Percentiles rank a stretch among this genome's conserved stretches.
phyloP scores from a whole-genome alignment of 2,888 invertebrate species.

The Perdita meconis region DNA sequence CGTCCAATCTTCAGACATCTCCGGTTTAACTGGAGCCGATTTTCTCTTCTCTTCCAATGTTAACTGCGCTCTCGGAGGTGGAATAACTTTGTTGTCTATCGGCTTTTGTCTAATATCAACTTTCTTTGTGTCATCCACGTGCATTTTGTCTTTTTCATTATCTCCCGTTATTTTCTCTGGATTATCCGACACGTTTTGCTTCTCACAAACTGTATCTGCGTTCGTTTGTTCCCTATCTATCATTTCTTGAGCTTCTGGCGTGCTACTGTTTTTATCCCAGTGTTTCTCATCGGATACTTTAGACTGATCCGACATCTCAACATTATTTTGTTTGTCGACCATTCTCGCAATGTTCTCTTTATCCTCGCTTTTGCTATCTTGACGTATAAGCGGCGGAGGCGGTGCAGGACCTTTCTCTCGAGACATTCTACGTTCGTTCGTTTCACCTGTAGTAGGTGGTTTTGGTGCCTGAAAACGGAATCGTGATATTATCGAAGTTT shows the following conservation, averaged over 20 bases:
- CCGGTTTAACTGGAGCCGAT: conserved; percentile 79
- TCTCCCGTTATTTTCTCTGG: conserved; percentile 55
- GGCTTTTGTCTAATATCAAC: conserved; percentile 74
- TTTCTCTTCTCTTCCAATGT: conserved; percentile 80
- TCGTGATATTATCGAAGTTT: not conserved
- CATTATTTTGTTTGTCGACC: conserved; percentile 64
- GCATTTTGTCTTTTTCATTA: conserved; percentile 56
- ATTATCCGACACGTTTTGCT: conserved; percentile 51
- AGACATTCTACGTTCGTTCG: conserved; percentile 85
- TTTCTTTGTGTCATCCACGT: conserved; percentile 63
- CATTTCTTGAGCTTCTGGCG: conserved; percentile 60
- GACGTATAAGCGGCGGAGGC: conserved; percentile 86
- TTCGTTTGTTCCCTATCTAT: conserved; percentile 55
- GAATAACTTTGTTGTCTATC: conserved; percentile 67
- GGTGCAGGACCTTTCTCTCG: conserved; percentile 93
- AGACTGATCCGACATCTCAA: conserved; percentile 67
- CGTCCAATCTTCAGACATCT: conserved; percentile 75
- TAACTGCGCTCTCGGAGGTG: conserved; percentile 61
- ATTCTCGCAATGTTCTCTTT: conserved; percentile 68
- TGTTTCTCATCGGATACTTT: conserved; percentile 58
- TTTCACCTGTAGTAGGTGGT: conserved; percentile 85
- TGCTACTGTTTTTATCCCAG: conserved; percentile 38
- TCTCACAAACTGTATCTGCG: conserved; percentile 45
- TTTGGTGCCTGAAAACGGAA: conserved; percentile 87
- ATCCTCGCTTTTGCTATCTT: conserved; percentile 76